Evolutionary conservation across 2,888 invertebrate genomes (phyloP).

Genomic region (Stenurella melanura): DNA sequence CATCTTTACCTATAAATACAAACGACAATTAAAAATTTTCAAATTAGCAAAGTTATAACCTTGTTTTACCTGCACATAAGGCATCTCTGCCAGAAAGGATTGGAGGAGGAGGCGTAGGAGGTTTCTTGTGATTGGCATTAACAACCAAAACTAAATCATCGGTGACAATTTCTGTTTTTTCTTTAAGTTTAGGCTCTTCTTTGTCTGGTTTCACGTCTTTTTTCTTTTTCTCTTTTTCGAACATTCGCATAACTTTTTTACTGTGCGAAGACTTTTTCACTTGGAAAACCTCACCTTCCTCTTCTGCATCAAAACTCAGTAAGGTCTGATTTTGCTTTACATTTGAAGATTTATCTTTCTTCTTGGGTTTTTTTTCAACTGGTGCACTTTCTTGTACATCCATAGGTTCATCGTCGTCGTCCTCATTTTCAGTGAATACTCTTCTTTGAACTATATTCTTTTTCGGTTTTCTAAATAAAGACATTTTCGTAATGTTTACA

Average conservation of each 20-base stretch:
- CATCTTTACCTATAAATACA: slow-evolving; percentile 75
- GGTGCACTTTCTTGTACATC: slow-evolving; percentile 68
- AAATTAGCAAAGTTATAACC: not conserved
- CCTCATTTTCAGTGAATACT: slow-evolving; percentile 81
- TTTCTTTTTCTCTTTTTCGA: slow-evolving; percentile 85
- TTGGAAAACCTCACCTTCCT: slow-evolving; percentile 92
- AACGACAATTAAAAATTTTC: not conserved
- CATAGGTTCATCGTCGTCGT: slow-evolving; percentile 77
- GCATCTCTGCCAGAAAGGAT: slow-evolving; percentile 89
- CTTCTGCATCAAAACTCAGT: slow-evolving; percentile 88
- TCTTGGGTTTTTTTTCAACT: slow-evolving; percentile 64
- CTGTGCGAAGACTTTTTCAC: slow-evolving; percentile 97
- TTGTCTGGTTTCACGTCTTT: slow-evolving; percentile 73
- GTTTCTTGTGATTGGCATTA: slow-evolving; percentile 69
- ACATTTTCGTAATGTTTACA: slow-evolving; percentile 78
- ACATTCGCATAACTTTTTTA: slow-evolving; percentile 88
- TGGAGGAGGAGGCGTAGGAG: slow-evolving; percentile 67
- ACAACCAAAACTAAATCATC: slow-evolving; percentile 80
- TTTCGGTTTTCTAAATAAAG: slow-evolving; percentile 90
- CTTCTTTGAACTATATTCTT: slow-evolving; percentile 85
- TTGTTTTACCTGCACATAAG: slow-evolving; percentile 79
- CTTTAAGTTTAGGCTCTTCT: slow-evolving; percentile 72
- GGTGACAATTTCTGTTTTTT: slow-evolving; percentile 81
- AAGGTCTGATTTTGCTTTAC: slow-evolving; percentile 76
- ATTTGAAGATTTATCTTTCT: slow-evolving; percentile 75